Base-by-base conservation (phyloP, 2,113 vertebrate genomes). In the Cebidichthys violaceus region DNA sequence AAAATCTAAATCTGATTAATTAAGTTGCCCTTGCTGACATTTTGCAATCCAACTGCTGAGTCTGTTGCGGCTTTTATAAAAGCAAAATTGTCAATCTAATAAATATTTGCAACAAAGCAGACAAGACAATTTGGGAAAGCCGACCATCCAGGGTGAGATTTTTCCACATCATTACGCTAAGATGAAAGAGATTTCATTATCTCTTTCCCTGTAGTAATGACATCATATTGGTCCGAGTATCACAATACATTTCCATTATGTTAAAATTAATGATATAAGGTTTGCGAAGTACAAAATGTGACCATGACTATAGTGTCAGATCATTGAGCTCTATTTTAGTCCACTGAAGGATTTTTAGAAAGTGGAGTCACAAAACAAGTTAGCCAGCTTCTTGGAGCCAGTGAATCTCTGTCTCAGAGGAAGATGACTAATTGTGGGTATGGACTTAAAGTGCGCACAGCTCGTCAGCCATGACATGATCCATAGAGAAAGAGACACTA, bases 141-240 rank as follows among this genome's bases (percentile, higher is more conserved):
- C 1, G 0, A 20, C 60, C 1, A 54, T 75, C 2, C 47, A 20
- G 22, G 22, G n/a, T 33, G 55, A 67, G 79, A 11, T 43, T 73
- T 64, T 73, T 54, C 73, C 78, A 59, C 43, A 73, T 89, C 86
- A 70, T 88, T 85, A 83, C 11, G 62, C 60, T 7, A 57, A 82
- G 79, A 91, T 81, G 55, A 83, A 82, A 82, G 64, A 50, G 14
- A 82, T 70, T 84, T 87, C 81, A 77, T 24, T 67, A 70, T 81
- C 64, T 87, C 37, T 57, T 15, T 47, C 37, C 35, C 39, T 70
- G 81, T 76, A 87, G 84, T 33, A 35, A 76, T 85, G 83, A n/a
- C 89, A 50, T 84, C 83, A 81, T 24, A 31, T 55, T 24, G 35
- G 82, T 87, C 75, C 33, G 61, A 73, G 70, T 47, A 78, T 81